A percentile compares a stretch with the other conserved stretches of the same genome.
phyloP scores from a whole-genome alignment of 2,888 invertebrate species.

The Acrocyrtus sp. region DNA sequence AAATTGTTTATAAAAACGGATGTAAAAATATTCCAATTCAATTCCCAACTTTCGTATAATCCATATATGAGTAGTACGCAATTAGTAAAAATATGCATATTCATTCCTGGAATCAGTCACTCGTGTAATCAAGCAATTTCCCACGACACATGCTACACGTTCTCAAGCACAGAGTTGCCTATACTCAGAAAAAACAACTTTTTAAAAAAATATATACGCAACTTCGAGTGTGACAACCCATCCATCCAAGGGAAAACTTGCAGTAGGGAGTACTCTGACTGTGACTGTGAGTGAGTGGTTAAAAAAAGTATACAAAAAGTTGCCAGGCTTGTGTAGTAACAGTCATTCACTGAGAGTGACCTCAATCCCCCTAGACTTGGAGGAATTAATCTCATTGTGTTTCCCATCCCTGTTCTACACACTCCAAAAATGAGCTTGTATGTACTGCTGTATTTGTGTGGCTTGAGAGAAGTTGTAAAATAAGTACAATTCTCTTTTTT shows the following conservation, averaged over 20 bases:
- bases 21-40: too few species aligned
- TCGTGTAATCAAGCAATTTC: too few species aligned
- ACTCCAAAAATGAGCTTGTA: background rate
- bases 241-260: background rate
- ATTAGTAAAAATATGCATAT: too few species aligned
- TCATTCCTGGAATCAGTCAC: too few species aligned
- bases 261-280: background rate
- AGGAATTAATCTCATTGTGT: slow-evolving; percentile 41
- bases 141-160: too few species aligned
- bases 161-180: too few species aligned
- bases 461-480: background rate
- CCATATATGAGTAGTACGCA: too few species aligned
- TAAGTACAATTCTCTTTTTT: background rate
- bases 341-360: slow-evolving; percentile 28
- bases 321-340: slow-evolving; percentile 3
- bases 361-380: slow-evolving; percentile 30
- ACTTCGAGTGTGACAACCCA: background rate
- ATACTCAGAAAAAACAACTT: too few species aligned
- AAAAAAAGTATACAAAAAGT: slow-evolving; percentile 25
- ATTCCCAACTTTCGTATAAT: too few species aligned
- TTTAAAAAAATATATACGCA: too few species aligned
- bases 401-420: background rate
- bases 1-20: too few species aligned
- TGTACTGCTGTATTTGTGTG: background rate
- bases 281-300: slow-evolving; percentile 14